Conservation (phyloP, 2,888 invertebrate species). For the Chironomus tentans region DNA sequence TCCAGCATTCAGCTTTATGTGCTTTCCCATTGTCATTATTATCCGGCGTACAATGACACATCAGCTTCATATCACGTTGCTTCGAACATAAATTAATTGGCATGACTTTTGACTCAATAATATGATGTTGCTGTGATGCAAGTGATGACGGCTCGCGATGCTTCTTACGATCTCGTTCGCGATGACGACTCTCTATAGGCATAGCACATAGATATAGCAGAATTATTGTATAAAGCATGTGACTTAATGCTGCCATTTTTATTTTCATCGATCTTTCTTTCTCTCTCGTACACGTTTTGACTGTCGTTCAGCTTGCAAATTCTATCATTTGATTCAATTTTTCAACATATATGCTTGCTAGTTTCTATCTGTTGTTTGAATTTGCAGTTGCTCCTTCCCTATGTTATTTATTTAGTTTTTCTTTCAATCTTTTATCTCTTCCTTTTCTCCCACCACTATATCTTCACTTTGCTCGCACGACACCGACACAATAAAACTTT, state of each 20-base stretch:
- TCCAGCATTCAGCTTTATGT: slow-evolving; percentile 70
- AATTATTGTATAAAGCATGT: slow-evolving; percentile 12
- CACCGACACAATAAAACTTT: not conserved
- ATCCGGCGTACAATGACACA: slow-evolving; percentile 41
- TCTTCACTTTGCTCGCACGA: not conserved
- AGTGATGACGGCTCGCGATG: slow-evolving; percentile 17
- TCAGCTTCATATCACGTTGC: slow-evolving; percentile 40
- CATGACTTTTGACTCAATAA: slow-evolving; percentile 21
- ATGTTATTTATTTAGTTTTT: too few relatives aligned
- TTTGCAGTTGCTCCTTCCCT: not conserved
- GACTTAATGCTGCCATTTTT: slow-evolving; percentile 19
- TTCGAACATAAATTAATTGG: slow-evolving; percentile 38
- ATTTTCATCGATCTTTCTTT: not conserved
- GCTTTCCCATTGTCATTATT: slow-evolving; percentile 35
- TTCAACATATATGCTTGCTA: not conserved
- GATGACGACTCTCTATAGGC: not conserved
- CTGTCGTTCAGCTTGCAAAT: slow-evolving; percentile 12
- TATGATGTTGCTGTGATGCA: slow-evolving; percentile 22
- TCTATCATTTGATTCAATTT: slow-evolving; percentile 25
- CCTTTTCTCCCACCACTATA: too few relatives aligned
- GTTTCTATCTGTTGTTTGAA: not conserved
- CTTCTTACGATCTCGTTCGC: slow-evolving; percentile 12
- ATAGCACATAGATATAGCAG: not conserved
- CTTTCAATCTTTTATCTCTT: too few relatives aligned
- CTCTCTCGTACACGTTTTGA: too few relatives aligned